Evolutionary conservation across 2,888 invertebrate species (phyloP).

Genomic region (Volucella inflata): DNA sequence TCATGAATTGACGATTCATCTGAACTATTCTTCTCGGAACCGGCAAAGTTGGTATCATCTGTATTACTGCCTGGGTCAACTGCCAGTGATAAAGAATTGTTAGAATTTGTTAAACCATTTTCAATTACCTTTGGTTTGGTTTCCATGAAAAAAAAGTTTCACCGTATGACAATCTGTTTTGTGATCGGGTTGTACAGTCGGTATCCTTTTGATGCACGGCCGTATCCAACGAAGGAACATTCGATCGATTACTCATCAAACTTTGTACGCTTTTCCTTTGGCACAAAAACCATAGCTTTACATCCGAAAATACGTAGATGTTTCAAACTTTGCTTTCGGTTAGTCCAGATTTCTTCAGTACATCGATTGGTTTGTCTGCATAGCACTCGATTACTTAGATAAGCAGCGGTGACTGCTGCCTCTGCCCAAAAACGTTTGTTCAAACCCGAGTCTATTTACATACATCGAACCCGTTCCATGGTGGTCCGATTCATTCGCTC

Average conservation of each 20-base stretch:
- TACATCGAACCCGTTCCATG: slow-evolving; percentile 67
- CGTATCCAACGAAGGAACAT: slow-evolving; percentile 64
- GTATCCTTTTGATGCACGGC: slow-evolving; percentile 60
- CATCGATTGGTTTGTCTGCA: slow-evolving; percentile 6
- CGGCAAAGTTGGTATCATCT: slow-evolving; percentile 28
- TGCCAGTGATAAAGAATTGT: slow-evolving; percentile 4
- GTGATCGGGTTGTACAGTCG: slow-evolving; percentile 25
- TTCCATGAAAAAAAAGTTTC: slow-evolving; percentile 43
- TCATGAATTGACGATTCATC: slow-evolving; percentile 36
- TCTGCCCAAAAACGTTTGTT: slow-evolving; percentile 31
- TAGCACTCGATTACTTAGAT: background rate
- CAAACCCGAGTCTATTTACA: slow-evolving; percentile 67
- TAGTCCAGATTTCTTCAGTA: slow-evolving; percentile 66
- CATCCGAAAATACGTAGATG: slow-evolving; percentile 67
- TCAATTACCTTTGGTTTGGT: slow-evolving; percentile 18
- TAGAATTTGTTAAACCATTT: slow-evolving; percentile 15
- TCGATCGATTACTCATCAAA: slow-evolving; percentile 55
- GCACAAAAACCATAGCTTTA: slow-evolving; percentile 61
- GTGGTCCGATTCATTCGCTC: slow-evolving; percentile 74
- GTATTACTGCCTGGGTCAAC: slow-evolving; percentile 9
- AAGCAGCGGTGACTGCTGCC: slow-evolving; percentile 6
- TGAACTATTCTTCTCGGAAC: slow-evolving; percentile 32
- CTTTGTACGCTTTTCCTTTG: slow-evolving; percentile 64
- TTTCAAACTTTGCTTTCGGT: slow-evolving; percentile 45
- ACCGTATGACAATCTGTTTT: slow-evolving; percentile 22